Percentiles rank a stretch among this genome's conserved stretches.
phyloP scores from a whole-genome alignment of 2,797 vertebrate species.

The Lerista edwardsae region DNA sequence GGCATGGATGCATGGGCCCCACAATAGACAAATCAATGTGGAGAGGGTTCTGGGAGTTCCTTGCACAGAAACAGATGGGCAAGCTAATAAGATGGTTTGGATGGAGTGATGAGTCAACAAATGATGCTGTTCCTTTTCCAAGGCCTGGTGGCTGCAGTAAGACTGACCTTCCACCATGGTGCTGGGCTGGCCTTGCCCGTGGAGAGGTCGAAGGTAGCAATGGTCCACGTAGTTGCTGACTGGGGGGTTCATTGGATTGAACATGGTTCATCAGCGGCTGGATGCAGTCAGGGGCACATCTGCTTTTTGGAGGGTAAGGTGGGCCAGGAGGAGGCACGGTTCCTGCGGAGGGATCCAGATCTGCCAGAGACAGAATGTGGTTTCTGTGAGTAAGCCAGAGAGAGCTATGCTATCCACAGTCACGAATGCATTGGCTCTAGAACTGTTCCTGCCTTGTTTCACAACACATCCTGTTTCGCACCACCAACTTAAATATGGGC shows the following conservation, averaged over 20 bases:
- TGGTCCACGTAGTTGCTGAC: conserved; percentile 86
- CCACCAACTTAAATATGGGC: background rate
- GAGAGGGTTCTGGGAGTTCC: background rate
- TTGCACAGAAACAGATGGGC: background rate
- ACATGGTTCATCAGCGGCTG: conserved; percentile 81
- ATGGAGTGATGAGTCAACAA: too few relatives aligned
- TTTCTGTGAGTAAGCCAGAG: background rate
- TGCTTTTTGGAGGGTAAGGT: conserved; percentile 71
- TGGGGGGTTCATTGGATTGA: conserved; percentile 83
- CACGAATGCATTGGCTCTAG: background rate
- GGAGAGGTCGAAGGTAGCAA: conserved; percentile 88
- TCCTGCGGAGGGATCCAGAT: background rate
- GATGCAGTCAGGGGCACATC: conserved; percentile 76
- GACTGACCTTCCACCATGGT: conserved; percentile 86
- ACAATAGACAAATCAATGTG: background rate
- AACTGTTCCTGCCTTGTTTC: background rate
- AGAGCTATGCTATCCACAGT: background rate
- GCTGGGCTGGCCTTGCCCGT: conserved; percentile 77
- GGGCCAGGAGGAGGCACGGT: conserved; percentile 64
- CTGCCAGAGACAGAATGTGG: conserved; percentile 13
- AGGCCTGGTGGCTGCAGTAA: background rate
- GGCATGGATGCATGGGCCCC: too few relatives aligned
- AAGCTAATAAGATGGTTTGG: background rate
- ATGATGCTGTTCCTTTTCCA: background rate
- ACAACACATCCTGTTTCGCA: background rate